phyloP scores from a whole-genome alignment of 2,888 invertebrate genomes.

The Lepas anatifera region DNA sequence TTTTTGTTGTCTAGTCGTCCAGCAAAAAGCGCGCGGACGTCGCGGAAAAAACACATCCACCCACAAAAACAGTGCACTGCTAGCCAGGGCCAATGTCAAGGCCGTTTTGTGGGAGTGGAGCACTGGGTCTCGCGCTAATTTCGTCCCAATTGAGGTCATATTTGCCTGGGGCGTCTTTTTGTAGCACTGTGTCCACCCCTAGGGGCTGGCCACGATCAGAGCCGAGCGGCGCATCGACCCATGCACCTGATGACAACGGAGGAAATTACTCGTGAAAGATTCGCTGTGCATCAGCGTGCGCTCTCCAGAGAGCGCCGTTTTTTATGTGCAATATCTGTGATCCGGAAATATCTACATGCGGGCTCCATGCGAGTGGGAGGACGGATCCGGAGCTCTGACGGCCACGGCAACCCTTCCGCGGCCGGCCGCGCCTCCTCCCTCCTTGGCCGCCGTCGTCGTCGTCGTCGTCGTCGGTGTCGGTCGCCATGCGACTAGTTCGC shows the following conservation, averaged over 20 bases:
- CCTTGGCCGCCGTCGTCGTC: slow-evolving; percentile 25
- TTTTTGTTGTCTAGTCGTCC: slow-evolving; percentile 9
- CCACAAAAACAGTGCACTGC: background rate
- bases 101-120: slow-evolving; percentile 29
- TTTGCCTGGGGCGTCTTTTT: background rate
- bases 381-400: no score
- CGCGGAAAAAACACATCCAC: background rate
- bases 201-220: no score
- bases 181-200: background rate
- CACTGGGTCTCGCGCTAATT: slow-evolving; percentile 30
- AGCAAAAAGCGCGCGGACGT: background rate
- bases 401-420: no score
- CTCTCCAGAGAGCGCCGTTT: no score
- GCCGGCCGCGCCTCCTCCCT: slow-evolving; percentile 24
- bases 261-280: no score
- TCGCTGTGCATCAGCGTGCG: no score
- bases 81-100: background rate
- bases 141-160: slow-evolving; percentile 18
- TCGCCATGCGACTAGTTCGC: slow-evolving; percentile 26
- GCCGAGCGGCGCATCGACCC: no score
- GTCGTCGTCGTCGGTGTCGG: slow-evolving; percentile 24
- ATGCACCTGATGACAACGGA: background rate
- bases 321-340: no score
- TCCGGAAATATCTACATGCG: no score
- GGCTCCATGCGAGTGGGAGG: no score